These are phyloP conservation scores for Leiothrix lutea DNA, from an alignment of 2,113 vertebrate genomes.

Conservation along the genomic window DNA sequence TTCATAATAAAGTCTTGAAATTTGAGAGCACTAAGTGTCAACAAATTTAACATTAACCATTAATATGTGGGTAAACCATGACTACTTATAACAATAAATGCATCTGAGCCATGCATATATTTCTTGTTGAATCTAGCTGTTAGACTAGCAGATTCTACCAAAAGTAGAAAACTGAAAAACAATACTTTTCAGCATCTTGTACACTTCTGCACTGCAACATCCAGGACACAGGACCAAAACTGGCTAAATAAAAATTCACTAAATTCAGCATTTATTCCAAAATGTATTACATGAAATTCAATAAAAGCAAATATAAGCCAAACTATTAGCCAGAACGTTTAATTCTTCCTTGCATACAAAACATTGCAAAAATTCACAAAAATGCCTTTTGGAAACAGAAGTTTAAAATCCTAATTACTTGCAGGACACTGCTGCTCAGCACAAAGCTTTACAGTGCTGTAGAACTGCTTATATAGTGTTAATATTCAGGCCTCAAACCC, in stretches of 20 bases:
- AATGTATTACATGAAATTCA: neutral
- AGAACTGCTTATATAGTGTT: neutral
- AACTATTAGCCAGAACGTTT: neutral
- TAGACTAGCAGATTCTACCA: neutral
- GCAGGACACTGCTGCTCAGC: neutral
- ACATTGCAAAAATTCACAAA: neutral
- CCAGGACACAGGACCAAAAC: neutral
- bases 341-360: neutral
- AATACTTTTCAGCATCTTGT: neutral
- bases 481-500: neutral
- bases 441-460: neutral
- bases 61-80: neutral
- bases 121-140: neutral
- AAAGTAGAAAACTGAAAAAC: neutral
- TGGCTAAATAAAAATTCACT: neutral
- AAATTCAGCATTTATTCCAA: neutral
- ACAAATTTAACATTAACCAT: neutral
- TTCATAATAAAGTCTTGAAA: neutral
- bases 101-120: neutral
- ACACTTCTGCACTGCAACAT: neutral
- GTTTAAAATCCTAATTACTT: neutral
- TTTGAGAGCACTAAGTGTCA: neutral
- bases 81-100: neutral
- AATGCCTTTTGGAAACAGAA: neutral
- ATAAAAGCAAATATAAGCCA: neutral